Base-by-base conservation (phyloP, 2,797 vertebrate species). In the Arremon aurantiirostris region DNA sequence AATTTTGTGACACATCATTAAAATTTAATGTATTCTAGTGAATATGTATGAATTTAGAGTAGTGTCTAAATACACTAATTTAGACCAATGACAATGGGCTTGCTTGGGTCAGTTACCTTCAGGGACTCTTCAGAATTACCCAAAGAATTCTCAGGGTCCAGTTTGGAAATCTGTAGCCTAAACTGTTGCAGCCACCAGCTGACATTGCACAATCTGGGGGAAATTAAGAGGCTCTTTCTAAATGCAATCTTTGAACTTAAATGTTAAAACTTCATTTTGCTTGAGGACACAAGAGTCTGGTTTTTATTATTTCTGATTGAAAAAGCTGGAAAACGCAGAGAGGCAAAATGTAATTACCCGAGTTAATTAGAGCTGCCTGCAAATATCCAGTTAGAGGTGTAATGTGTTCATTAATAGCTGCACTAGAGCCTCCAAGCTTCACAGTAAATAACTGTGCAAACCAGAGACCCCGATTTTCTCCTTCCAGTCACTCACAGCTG, bases 261-360 rank as follows among this genome's bases (percentile, higher is more conserved):
- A 96, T 69, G 90, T 82, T 84, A 93, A 92, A 94, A 80, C 82
- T 88, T 73, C 85, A 46, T 90, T 79, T 82, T 91, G 91, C 94
- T 93, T 1, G 13, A 41, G 87, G 87, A 90, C 2, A 9, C 59
- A 35, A 30, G 77, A 88, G 63, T 53, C 84, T 86, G 59, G 3
- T 4, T 76, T 94, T 89, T 91, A 84, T 88, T 93, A 89, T 90
- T 95, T 96, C 93, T 75, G 84, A 89, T 2, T 93, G 88, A 93
- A 95, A 95, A 95, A 89, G 73, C 87, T 88, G 66, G 37, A 81
- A 86, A 86, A 87, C 5, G 44, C 27, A 57, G 49, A 19, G 32
- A 95, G 65, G 84, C 81, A 72, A 91, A 96, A 96, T 77, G 80
- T 88, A 93, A 94, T 94, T 91, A 86, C 70, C 59, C 46, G 0